Conservation (phyloP, 1,140 invertebrate genomes). For the Macrocentrus cingulum region DNA sequence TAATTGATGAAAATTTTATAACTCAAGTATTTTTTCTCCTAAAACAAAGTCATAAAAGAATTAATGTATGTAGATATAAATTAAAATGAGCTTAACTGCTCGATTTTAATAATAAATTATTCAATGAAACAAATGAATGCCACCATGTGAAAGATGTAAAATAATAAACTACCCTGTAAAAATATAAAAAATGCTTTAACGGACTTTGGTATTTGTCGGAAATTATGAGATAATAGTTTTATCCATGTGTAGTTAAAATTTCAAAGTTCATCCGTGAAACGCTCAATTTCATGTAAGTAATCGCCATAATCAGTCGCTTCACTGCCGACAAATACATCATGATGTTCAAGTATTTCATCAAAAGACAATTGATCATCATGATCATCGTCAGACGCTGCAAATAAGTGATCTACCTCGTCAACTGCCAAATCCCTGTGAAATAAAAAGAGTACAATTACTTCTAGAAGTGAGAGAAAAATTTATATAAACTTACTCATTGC, state of each 20-base stretch:
- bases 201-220: constrained; percentile 20
- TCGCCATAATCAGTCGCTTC: constrained; percentile 95
- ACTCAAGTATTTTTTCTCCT: no score
- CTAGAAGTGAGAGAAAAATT: no score
- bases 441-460: no score
- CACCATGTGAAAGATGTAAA: constrained; percentile 29
- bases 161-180: constrained; percentile 29
- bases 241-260: constrained; percentile 27
- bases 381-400: constrained; percentile 85
- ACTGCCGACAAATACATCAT: constrained; percentile 93
- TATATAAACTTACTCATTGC: constrained; percentile 86
- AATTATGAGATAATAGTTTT: constrained; percentile 24
- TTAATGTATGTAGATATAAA: no score
- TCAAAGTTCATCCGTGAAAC: constrained; percentile 82
- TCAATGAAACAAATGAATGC: constrained; percentile 28
- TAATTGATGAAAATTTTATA: no score
- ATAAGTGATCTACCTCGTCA: constrained; percentile 90
- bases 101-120: constrained; percentile 9
- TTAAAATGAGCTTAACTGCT: no score
- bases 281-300: constrained; percentile 79
- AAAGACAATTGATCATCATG: constrained; percentile 81
- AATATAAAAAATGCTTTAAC: constrained; percentile 32
- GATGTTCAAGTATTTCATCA: constrained; percentile 84
- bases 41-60: no score
- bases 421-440: constrained; percentile 75